Evolutionary conservation across 2,888 invertebrate species (phyloP), one percentile per base, ranked within the genome.

Genomic region (Andrena marginata): DNA sequence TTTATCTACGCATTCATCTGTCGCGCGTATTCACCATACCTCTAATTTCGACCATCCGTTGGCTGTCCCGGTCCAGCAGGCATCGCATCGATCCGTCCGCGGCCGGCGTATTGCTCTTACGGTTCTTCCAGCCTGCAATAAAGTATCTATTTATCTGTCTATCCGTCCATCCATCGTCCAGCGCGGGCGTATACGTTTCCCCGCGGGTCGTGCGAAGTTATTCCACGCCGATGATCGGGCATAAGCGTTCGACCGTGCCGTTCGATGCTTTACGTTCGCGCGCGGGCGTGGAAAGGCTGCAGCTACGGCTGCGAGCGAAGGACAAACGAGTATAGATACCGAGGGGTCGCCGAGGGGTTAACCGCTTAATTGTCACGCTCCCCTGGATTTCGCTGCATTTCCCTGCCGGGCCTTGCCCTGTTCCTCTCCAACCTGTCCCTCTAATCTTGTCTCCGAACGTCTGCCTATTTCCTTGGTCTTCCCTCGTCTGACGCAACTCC

Each of bases 121-220:
- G 77, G 70, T 82, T 67, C 77, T 74, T 62, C 49, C 65, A 65
- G 65, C 70, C 67, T 31, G 51, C 67, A 77, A 82, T 78, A 83
- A 78, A 78, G 73, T 83, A 83, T 77, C 83, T 74, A 74, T 80
- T 82, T 83, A 83, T 81, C 82, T 56, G 78, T 82, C 78, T 63
- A 80, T 82, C 82, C 69, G 82, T 77, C 67, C 81, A 70, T 74
- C 82, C 68, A 65, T 81, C 71, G 82, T 70, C 62, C 33, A 35
- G n/a, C 62, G 64, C 69, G 82, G 62, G 54, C 56, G 73, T 62
- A 48, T 62, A 54, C 72, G 72, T 51, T 78, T 62, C 60, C 7
- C 56, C 42, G 75, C 70, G 71, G 80, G 83, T 82, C 88, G 87
- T 84, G 86, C 81, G 64, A 84, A 87, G 76, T 82, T 88, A 73